Percentiles rank a stretch among this genome's conserved stretches.
Conservation (phyloP, 2,113 vertebrate species). For the Varanus salvator region DNA sequence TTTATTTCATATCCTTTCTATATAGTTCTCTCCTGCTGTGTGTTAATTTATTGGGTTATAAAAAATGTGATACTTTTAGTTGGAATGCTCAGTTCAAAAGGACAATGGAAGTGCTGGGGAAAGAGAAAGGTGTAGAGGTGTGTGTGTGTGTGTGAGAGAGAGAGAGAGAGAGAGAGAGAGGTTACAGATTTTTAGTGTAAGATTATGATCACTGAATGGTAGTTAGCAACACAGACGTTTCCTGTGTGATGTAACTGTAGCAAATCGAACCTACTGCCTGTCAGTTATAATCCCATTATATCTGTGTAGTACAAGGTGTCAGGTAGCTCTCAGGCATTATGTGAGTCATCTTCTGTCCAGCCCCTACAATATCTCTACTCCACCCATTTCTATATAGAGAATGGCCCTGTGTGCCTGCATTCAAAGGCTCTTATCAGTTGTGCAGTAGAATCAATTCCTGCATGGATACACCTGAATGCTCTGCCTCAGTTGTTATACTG, state of each 20-base stretch:
- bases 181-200: background rate
- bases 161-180: background rate
- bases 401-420: background rate
- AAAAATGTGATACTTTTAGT: background rate
- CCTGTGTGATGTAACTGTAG: background rate
- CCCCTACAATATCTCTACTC: background rate
- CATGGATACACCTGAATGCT: background rate
- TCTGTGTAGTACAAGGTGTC: background rate
- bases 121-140: too few relatives aligned
- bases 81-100: background rate
- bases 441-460: background rate
- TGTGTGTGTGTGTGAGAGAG: background rate
- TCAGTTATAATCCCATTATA: constrained; percentile 12
- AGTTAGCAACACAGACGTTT: background rate
- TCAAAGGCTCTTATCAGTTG: background rate
- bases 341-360: background rate
- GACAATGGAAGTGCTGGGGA: background rate
- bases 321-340: background rate
- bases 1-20: background rate
- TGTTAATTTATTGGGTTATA: background rate
- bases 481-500: background rate
- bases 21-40: background rate
- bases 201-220: background rate
- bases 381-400: background rate
- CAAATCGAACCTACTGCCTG: background rate